Percentiles rank a stretch among this genome's conserved stretches.
Conservation (phyloP, 2,797 vertebrate genomes). For the Eutrigla gurnardus region DNA sequence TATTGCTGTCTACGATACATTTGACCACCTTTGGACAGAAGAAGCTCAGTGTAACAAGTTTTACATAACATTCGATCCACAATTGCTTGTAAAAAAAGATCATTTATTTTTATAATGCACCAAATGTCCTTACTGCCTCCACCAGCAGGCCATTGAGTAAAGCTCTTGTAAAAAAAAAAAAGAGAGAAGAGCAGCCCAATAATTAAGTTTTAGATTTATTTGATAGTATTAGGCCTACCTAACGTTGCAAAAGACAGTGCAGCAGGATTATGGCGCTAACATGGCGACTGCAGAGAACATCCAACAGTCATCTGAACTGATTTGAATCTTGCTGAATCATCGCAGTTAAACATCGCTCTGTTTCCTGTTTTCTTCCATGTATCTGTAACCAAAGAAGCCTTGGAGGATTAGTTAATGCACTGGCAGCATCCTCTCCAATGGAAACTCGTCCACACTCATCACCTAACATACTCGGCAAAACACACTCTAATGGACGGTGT, state of each 20-base stretch:
- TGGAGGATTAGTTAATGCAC: slow-evolving; percentile 63
- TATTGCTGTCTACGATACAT: not conserved
- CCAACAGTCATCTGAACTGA: not conserved
- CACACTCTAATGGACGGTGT: slow-evolving; percentile 15
- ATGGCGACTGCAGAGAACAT: slow-evolving; percentile 3
- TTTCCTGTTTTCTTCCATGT: slow-evolving; percentile 46
- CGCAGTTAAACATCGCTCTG: slow-evolving; percentile 26
- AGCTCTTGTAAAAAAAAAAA: not conserved
- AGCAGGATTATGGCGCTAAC: not conserved
- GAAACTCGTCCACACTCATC: slow-evolving; percentile 34
- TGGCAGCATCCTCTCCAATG: slow-evolving; percentile 45
- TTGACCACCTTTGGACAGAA: not conserved
- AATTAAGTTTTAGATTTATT: not conserved
- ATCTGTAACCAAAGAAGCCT: slow-evolving; percentile 66
- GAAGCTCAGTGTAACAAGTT: not conserved
- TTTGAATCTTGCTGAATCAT: slow-evolving; percentile 59
- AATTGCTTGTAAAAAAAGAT: not conserved
- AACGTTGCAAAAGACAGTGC: not conserved
- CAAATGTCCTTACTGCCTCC: not conserved
- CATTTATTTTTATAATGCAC: not conserved
- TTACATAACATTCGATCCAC: not conserved
- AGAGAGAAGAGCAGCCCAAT: not conserved
- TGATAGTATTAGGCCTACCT: not conserved
- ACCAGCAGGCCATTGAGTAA: not conserved
- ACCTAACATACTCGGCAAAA: slow-evolving; percentile 38